Evolutionary conservation across 2,888 invertebrate genomes (phyloP).

Genomic region (Xylota sylvarum): DNA sequence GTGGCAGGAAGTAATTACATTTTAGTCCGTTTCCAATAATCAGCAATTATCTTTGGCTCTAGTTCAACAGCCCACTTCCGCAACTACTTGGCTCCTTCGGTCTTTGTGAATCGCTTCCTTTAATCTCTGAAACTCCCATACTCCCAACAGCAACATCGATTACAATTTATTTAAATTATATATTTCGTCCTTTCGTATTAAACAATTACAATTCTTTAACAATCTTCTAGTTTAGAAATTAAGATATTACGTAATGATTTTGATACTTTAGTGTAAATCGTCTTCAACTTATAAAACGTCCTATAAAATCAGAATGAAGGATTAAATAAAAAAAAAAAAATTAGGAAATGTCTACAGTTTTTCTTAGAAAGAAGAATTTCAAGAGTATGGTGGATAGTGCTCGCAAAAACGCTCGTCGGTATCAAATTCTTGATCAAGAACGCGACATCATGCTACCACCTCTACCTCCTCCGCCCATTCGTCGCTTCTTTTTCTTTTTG

Average conservation of each 20-base stretch:
- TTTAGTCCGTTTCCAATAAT: too few relatives aligned
- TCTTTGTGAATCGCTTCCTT: too few relatives aligned
- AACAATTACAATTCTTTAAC: slow-evolving; percentile 61
- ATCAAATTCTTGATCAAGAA: slow-evolving; percentile 67
- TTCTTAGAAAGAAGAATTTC: slow-evolving; percentile 53
- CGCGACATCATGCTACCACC: slow-evolving; percentile 81
- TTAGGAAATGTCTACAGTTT: slow-evolving; percentile 71
- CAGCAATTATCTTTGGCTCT: too few relatives aligned
- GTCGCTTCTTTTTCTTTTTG: slow-evolving; percentile 92
- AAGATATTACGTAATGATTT: slow-evolving; percentile 26
- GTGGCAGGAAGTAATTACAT: too few relatives aligned
- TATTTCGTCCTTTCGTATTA: slow-evolving; percentile 57
- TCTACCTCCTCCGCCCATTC: slow-evolving; percentile 83
- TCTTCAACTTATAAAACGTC: slow-evolving; percentile 14
- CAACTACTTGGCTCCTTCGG: too few relatives aligned
- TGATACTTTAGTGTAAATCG: slow-evolving; percentile 10
- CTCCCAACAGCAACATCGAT: neutral
- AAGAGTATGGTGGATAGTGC: slow-evolving; percentile 45
- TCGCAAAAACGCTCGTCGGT: slow-evolving; percentile 26
- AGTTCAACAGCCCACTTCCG: too few relatives aligned
- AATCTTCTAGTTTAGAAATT: slow-evolving; percentile 56
- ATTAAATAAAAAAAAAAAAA: slow-evolving; percentile 36
- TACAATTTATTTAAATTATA: slow-evolving; percentile 58
- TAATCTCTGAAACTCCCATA: neutral
- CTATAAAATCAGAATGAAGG: slow-evolving; percentile 16